These are phyloP conservation scores for Trachops cirrhosus DNA, from an alignment of 2,797 vertebrate species.

Conservation along the genomic window DNA sequence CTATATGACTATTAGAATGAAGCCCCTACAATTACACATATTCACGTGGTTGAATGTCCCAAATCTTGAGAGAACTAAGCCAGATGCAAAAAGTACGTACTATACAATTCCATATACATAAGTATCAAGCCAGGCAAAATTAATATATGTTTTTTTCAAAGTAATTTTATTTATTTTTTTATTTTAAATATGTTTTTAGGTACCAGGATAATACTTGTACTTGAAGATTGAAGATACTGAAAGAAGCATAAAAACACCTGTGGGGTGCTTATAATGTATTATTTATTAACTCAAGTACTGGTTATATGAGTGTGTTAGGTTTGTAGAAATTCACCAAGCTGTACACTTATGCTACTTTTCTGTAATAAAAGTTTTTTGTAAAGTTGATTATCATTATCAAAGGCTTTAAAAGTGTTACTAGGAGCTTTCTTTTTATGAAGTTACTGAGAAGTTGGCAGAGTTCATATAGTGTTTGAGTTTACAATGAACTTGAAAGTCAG, in stretches of 20 bases:
- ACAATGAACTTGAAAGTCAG: conserved; percentile 43
- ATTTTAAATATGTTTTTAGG: background rate
- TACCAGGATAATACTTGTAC: background rate
- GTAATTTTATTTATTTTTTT: too few species aligned
- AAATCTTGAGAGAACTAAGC: conserved; percentile 29
- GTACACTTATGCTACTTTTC: background rate
- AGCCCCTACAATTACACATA: background rate
- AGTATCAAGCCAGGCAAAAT: conserved; percentile 1
- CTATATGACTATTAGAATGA: background rate
- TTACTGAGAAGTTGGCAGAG: conserved; percentile 35
- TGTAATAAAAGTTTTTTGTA: conserved; percentile 6
- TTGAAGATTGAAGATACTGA: background rate
- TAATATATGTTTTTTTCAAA: background rate
- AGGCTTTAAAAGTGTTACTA: conserved; percentile 15
- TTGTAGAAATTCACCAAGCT: background rate
- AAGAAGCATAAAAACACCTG: background rate
- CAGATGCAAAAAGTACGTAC: background rate
- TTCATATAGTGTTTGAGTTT: conserved; percentile 36
- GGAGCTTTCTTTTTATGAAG: conserved; percentile 34
- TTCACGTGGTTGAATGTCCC: background rate
- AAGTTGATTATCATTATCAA: conserved; percentile 43
- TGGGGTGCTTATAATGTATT: background rate
- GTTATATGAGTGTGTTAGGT: background rate
- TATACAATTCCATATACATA: background rate
- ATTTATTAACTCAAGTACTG: background rate